phyloP scores from a whole-genome alignment of 1,140 invertebrate species.

The Araneus ventricosus region DNA sequence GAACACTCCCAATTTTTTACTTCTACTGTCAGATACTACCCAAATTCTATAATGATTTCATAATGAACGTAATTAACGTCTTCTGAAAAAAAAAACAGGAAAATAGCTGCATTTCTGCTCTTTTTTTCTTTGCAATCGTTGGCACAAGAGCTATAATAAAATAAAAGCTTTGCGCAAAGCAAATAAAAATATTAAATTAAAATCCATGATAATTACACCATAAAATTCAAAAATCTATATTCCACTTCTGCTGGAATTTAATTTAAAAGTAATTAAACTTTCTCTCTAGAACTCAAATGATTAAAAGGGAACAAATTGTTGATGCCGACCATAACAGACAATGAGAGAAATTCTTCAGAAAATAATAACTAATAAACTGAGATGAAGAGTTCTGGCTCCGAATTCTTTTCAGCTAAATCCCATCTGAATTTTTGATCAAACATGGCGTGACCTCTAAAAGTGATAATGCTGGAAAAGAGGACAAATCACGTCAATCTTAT shows the following conservation, averaged over 20 bases:
- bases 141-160: too few species aligned
- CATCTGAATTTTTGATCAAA: slow-evolving; percentile 39
- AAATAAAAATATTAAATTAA: too few species aligned
- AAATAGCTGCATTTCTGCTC: too few species aligned
- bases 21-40: too few species aligned
- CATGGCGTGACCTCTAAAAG: slow-evolving; percentile 28
- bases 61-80: too few species aligned
- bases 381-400: not conserved
- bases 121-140: too few species aligned
- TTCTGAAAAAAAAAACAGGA: too few species aligned
- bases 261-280: slow-evolving; percentile 20
- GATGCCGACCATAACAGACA: not conserved
- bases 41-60: too few species aligned
- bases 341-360: not conserved
- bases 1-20: too few species aligned
- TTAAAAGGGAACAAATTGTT: not conserved
- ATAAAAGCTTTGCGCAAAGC: too few species aligned
- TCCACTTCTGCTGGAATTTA: not conserved
- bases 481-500: slow-evolving; percentile 48
- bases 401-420: not conserved
- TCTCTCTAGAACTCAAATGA: not conserved
- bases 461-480: not conserved
- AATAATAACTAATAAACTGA: not conserved
- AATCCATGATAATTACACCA: not conserved
- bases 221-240: not conserved